These are phyloP conservation scores for Panagrolaimus sp. DNA, from an alignment of 1,140 invertebrate species.

Conservation along the genomic window DNA sequence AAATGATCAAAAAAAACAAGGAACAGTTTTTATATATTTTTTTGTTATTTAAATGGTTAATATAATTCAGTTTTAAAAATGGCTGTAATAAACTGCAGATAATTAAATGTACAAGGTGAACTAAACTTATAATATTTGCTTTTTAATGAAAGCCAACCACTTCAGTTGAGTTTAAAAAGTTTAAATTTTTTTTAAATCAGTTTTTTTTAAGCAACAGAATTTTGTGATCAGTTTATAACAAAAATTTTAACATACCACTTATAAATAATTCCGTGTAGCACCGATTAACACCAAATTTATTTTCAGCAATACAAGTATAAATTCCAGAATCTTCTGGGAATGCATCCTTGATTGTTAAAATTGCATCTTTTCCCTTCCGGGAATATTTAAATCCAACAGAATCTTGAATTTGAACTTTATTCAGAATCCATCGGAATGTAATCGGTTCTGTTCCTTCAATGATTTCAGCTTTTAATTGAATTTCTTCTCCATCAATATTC, in stretches of 20 bases:
- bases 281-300: slow-evolving; percentile 63
- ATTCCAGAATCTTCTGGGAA: slow-evolving; percentile 84
- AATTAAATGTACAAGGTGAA: too few species aligned
- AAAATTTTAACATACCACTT: slow-evolving; percentile 32
- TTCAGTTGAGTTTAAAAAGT: too few species aligned
- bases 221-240: too few species aligned
- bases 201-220: too few species aligned
- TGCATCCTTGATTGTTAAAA: slow-evolving; percentile 64
- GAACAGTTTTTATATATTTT: too few species aligned
- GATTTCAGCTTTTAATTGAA: slow-evolving; percentile 43
- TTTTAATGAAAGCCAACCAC: too few species aligned
- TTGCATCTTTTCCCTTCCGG: slow-evolving; percentile 30
- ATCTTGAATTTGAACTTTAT: slow-evolving; percentile 43
- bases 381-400: slow-evolving; percentile 39
- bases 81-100: too few species aligned
- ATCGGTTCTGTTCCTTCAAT: slow-evolving; percentile 53
- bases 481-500: slow-evolving; percentile 19
- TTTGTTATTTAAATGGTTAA: too few species aligned
- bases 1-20: too few species aligned
- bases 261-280: slow-evolving; percentile 39
- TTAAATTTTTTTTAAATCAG: too few species aligned
- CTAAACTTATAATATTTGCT: too few species aligned
- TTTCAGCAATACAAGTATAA: slow-evolving; percentile 80
- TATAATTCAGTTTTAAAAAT: too few species aligned
- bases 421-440: slow-evolving; percentile 45